Evolutionary conservation across 2,113 vertebrate genomes (phyloP).

Genomic region (Mesoclemmys tuberculata): DNA sequence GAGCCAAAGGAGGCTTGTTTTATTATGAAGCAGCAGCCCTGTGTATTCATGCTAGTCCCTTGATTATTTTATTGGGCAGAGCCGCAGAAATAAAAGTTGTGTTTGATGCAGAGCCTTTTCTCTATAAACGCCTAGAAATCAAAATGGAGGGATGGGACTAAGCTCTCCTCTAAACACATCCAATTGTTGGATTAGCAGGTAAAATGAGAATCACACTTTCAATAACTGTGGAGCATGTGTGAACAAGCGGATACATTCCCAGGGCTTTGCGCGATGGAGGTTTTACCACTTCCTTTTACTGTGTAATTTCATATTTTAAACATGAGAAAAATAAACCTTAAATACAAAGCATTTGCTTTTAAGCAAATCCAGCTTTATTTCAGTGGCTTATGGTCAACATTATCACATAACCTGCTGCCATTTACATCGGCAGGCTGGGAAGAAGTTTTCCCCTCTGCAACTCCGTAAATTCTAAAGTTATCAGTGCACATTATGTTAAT

Average conservation of each 20-base stretch:
- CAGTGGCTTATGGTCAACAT: conserved; percentile 56
- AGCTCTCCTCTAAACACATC: conserved; percentile 71
- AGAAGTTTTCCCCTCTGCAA: neutral
- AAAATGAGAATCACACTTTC: conserved; percentile 79
- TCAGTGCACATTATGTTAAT: neutral
- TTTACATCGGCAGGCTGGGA: neutral
- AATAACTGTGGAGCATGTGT: conserved; percentile 70
- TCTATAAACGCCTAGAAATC: conserved; percentile 69
- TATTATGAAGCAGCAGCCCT: neutral
- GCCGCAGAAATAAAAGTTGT: conserved; percentile 27
- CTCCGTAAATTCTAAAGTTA: neutral
- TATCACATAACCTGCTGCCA: conserved; percentile 44
- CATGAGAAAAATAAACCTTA: conserved; percentile 73
- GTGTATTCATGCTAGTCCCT: neutral
- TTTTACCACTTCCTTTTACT: conserved; percentile 79
- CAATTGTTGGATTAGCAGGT: conserved; percentile 76
- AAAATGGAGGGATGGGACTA: conserved; percentile 61
- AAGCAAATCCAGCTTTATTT: conserved; percentile 77
- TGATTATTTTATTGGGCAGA: neutral
- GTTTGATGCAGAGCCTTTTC: conserved; percentile 18
- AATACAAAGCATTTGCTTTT: conserved; percentile 77
- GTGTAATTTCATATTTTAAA: conserved; percentile 80
- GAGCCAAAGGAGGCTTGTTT: neutral
- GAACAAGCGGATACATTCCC: conserved; percentile 72
- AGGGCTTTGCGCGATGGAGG: conserved; percentile 64